Evolutionary conservation across 1,140 invertebrate genomes (phyloP), one percentile per base, ranked within the genome.

Genomic region (Pachypeltis micranthus): DNA sequence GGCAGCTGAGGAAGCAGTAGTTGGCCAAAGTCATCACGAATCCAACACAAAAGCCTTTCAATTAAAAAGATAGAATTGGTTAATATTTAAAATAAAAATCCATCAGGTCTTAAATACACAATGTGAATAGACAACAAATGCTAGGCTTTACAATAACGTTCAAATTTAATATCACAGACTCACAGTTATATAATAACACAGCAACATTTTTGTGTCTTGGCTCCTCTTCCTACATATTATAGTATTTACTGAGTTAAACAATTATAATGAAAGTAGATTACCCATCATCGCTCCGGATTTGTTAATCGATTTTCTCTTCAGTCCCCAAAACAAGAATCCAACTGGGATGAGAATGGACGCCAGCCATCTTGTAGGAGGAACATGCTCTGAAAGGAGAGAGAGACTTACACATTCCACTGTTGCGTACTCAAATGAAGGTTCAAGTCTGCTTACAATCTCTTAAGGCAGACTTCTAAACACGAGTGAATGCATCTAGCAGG

Each of bases 21-120:
- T 82, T 93, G 57, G 87, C 85, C 0, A 93, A 73, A 3, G 88
- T 90, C 34, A 93, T 72, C 19, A 91, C 74, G 70, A 93, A 90
- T 24, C 88, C 90, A 55, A 93, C 78, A 14, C 89, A 63, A 24
- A 90, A 74, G 14, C 80, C 86, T 87, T n/a, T n/a, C n/a, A n/a
- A n/a, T n/a, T 67, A 2, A 75, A 77, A 27, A 65, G 62, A 67
- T 72, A 63, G 62, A 55, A 10, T 51, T 51, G 7, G 31, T 39
- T 16, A 39, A 21, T 51, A 16, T 51, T 14, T 51, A 4, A 21
- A 60, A 63, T 61, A 67, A 1, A 26, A 29, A 61, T 39, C 10
- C 10, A 39, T 39, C 34, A 39, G n/a, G n/a, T 39, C 34, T 39
- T 39, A 39, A n/a, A n/a, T n/a, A n/a, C n/a, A n/a, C n/a, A n/a